phyloP scores from a whole-genome alignment of 2,797 vertebrate species.

The Anas acuta region DNA sequence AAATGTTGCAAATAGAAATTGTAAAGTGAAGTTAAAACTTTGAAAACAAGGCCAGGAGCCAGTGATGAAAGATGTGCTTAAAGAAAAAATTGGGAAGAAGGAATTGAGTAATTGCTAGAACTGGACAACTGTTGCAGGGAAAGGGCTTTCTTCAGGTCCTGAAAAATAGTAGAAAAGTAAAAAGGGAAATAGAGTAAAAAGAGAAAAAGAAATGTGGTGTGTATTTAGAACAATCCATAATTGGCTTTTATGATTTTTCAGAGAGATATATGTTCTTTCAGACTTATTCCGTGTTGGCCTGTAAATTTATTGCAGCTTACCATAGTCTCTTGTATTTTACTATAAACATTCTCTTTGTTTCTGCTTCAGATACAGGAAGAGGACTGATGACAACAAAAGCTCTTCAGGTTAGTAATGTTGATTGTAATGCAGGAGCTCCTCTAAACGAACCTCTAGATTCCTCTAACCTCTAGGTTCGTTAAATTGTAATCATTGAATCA shows the following conservation, averaged over 20 bases:
- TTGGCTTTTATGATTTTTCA: neutral
- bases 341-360: neutral
- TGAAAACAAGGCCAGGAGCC: neutral
- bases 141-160: neutral
- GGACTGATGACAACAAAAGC: slow-evolving; percentile 84
- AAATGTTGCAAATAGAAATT: neutral
- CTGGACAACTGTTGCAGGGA: neutral
- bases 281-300: neutral
- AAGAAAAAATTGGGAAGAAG: neutral
- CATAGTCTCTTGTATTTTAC: neutral
- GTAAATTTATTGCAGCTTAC: neutral
- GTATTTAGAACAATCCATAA: neutral
- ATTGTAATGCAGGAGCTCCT: neutral
- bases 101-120: neutral
- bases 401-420: slow-evolving; percentile 80
- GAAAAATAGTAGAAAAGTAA: neutral
- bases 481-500: too few relatives aligned
- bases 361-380: slow-evolving; percentile 86
- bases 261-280: neutral
- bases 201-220: neutral
- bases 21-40: neutral
- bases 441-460: too few relatives aligned
- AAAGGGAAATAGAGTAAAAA: neutral
- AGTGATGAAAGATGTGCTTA: neutral
- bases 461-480: neutral